Conservation (phyloP, 2,888 invertebrate genomes). For the Erpobdella octoculata region DNA sequence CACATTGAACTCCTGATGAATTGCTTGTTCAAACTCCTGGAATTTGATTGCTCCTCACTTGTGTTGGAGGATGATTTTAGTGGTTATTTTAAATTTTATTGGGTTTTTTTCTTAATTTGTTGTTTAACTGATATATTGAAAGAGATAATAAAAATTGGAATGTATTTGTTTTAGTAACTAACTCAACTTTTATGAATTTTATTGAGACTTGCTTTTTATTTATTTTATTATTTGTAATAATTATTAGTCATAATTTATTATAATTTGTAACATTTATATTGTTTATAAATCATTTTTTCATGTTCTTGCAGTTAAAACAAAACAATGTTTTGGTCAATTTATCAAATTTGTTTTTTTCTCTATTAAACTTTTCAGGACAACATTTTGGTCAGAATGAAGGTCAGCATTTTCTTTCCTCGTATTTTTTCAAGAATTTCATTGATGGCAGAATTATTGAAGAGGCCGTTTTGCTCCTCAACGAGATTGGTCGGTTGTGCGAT, state of each 20-base stretch:
- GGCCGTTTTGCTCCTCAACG: neutral
- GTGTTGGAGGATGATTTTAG: neutral
- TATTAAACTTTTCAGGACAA: neutral
- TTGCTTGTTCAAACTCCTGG: slow-evolving; percentile 6
- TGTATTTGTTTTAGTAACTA: too few species aligned
- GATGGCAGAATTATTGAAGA: neutral
- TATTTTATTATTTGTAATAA: neutral
- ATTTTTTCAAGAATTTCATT: neutral
- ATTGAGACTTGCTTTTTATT: too few species aligned
- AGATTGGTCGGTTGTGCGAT: slow-evolving; percentile 18
- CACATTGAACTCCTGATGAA: neutral
- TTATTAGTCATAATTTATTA: neutral
- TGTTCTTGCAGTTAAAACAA: too few species aligned
- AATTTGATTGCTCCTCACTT: neutral
- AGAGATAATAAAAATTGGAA: too few species aligned
- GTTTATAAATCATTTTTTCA: too few species aligned
- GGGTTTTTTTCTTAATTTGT: too few species aligned
- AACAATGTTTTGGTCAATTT: too few species aligned
- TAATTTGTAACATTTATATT: neutral
- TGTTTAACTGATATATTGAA: too few species aligned
- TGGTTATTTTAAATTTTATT: neutral
- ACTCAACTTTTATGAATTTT: too few species aligned
- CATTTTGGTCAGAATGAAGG: neutral
- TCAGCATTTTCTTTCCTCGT: neutral
- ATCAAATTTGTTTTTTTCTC: too few species aligned